Evolutionary conservation across 2,888 invertebrate species (phyloP), one percentile per base, ranked within the genome.

Genomic region (Drosophila diplacantha): DNA sequence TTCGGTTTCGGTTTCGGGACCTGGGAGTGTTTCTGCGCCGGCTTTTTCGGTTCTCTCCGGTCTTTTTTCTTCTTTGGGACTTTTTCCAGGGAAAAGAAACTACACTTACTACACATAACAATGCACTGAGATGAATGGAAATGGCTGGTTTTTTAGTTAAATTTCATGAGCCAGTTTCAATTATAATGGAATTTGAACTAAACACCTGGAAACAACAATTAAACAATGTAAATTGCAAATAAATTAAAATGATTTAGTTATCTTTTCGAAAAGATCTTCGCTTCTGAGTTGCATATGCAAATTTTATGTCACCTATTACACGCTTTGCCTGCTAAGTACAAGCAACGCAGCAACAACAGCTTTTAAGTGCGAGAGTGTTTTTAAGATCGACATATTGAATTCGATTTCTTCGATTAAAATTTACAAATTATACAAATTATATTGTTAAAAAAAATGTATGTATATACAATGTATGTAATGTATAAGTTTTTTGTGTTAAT

Each of bases 1-100:
- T 14, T 44, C 29, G 29, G 44, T 44, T 29, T 38, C 14, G 20
- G 38, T 39, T 22, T 46, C 29, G 44, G 44, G 44, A 46, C 44
- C 46, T 34, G 55, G 55, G 56, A 55, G 55, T 55, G 55, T 55
- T 55, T 37, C 34, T 29, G 29, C 18, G 44, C 29, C 44, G 44
- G 43, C 43, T 26, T 43, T 26, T 26, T 29, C 18, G 44, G 44
- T 31, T 44, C 44, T 31, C 44, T 29, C 5, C 5, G 14, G 29
- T 20, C 44, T 46, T 14, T 18, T 14, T 44, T 8, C 16, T n/a
- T 46, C 31, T 44, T 44, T 44, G 24, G 50, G 44, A 26, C 43
- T 22, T 50, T 44, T 47, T 44, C 46, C 44, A 46, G 44, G 44
- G 44, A 46, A 46, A 46, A 31, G 44, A 46, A 46, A 46, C 44